Base-by-base conservation (phyloP, 1,140 invertebrate species). In the Drosophila teissieri region DNA sequence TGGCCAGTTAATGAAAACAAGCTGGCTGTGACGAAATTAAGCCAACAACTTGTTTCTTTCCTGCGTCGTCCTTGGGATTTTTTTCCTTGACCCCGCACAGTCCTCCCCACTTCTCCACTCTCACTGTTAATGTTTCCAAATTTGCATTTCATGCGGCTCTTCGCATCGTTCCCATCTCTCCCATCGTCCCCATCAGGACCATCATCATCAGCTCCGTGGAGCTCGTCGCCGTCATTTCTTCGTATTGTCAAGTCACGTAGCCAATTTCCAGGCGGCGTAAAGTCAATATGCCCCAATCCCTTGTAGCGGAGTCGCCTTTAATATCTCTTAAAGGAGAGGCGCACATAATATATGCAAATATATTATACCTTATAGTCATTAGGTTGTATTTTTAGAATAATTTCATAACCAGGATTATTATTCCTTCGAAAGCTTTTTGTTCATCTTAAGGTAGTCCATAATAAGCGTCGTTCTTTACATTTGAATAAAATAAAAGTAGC, bases 1-100 rank as follows among this genome's bases (percentile, higher is more conserved):
- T 80, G 78, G 75, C 79, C 74, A 79, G 83, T 86, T 86, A 86
- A 86, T 86, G 83, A 86, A 86, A 86, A 86, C 79, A 86, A 82
- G 83, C 83, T 88, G 83, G 70, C 79, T 83, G 75, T 78, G 83
- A 82, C 78, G 70, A 82, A 83, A 78, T 73, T 79, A 79, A 82
- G 75, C 74, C 75, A 76, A 67, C 62, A 81, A 80, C 54, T 68
- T 55, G 44, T 52, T 82, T 86, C 40, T 73, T 82, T 64, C 15
- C 64, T 40, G 24, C 44, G 39, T 24, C 58, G 55, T 44, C 36
- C 39, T 51, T 65, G 57, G 31, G 27, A 31, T 34, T 17, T 34
- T 27, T 10, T n/a, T 24, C 46, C 6, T 49, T n/a, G 24, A 31
- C 48, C 22, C n/a, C 15, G 46, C 40, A 39, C 48, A 10, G 22